Evolutionary conservation across 2,797 vertebrate species (phyloP).

Genomic region (Myotis findleyi): DNA sequence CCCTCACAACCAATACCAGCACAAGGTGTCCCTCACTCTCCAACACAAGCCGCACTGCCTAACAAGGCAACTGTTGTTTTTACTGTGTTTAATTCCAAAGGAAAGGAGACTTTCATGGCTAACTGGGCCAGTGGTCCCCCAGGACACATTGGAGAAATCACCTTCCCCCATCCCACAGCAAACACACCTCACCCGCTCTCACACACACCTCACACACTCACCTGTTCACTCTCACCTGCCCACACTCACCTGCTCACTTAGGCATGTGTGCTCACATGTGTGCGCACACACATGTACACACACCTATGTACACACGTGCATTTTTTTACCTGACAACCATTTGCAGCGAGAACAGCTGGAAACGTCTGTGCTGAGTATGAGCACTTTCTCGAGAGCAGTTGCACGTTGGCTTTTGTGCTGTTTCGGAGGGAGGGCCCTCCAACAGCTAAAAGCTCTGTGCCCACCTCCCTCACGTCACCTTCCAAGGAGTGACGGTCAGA

Average conservation of each 20-base stretch:
- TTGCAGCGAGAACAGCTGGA: neutral
- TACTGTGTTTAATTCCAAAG: neutral
- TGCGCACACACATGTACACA: too few relatives aligned
- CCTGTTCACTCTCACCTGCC: neutral
- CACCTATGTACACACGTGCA: neutral
- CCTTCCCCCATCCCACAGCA: fast-evolving
- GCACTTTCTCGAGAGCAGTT: fast-evolving
- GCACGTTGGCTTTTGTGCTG: neutral
- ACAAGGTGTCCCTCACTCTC: neutral
- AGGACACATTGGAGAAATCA: fast-evolving
- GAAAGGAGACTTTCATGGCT: neutral
- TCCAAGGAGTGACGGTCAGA: neutral
- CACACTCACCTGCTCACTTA: neutral
- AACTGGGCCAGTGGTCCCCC: fast-evolving
- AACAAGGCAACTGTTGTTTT: neutral
- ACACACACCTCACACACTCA: neutral
- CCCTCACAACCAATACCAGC: neutral
- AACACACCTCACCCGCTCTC: neutral
- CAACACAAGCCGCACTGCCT: fast-evolving
- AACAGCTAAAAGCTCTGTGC: fast-evolving
- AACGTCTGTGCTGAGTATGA: fast-evolving
- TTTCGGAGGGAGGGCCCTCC: too few relatives aligned
- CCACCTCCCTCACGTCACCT: neutral
- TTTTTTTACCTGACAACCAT: neutral
- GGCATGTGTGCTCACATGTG: neutral